These are phyloP conservation scores for Galeruca laticollis DNA, from an alignment of 2,888 invertebrate species.

Conservation along the genomic window DNA sequence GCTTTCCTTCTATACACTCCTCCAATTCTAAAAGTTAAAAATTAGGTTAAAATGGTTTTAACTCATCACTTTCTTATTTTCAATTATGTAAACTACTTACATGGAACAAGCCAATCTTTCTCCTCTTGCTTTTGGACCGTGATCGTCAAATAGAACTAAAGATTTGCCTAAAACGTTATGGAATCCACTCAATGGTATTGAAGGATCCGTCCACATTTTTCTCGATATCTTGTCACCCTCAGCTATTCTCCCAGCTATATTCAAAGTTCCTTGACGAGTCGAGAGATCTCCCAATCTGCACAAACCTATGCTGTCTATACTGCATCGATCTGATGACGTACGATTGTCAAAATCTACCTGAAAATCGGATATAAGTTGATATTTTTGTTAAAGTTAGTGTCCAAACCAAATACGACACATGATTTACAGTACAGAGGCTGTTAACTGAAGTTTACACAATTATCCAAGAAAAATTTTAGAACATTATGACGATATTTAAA, in stretches of 20 bases:
- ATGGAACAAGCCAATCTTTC: constrained; percentile 89
- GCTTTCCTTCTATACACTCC: constrained; percentile 84
- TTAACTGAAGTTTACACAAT: no score
- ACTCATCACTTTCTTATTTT: not conserved
- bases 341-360: constrained; percentile 73
- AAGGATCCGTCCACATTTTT: constrained; percentile 82
- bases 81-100: constrained; percentile 68
- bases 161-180: constrained; percentile 83
- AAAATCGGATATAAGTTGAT: constrained; percentile 13
- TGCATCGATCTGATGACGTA: constrained; percentile 73
- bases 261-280: constrained; percentile 76
- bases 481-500: no score
- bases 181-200: constrained; percentile 81
- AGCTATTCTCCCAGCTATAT: constrained; percentile 80
- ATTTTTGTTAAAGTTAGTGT: no score
- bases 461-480: no score
- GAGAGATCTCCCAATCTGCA: constrained; percentile 85
- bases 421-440: no score
- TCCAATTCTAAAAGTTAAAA: constrained; percentile 73
- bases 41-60: constrained; percentile 10
- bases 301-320: constrained; percentile 70
- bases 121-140: constrained; percentile 88
- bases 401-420: no score
- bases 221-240: constrained; percentile 77
- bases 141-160: constrained; percentile 88